Evolutionary conservation across 2,888 invertebrate species (phyloP).

Genomic region (Dusona sp.): DNA sequence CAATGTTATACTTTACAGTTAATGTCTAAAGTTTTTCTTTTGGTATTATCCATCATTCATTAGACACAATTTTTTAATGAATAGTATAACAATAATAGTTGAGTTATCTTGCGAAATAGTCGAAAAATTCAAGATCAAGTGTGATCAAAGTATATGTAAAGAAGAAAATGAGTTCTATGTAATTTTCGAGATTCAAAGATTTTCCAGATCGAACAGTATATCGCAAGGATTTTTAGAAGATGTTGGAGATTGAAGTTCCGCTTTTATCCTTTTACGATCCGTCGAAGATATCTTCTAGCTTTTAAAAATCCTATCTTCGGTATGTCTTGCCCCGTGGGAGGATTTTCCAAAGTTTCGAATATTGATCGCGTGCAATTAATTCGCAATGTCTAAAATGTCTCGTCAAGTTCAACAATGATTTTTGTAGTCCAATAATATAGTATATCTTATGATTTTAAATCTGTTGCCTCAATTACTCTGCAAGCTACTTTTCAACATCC

Average conservation of each 20-base stretch:
- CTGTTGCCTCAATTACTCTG: neutral
- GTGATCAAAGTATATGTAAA: neutral
- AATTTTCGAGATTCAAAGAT: neutral
- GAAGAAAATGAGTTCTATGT: neutral
- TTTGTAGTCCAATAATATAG: neutral
- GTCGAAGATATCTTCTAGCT: neutral
- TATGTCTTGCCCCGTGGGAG: neutral
- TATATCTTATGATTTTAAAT: neutral
- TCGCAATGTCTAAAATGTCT: neutral
- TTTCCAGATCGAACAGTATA: neutral
- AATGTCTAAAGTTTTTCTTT: constrained; percentile 2
- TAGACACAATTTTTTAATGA: neutral
- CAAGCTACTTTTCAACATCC: neutral
- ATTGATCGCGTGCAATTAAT: neutral
- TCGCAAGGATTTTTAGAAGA: neutral
- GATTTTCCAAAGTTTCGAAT: neutral
- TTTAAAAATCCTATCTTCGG: neutral
- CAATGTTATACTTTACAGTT: neutral
- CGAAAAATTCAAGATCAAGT: too few species aligned
- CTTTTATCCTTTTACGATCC: neutral
- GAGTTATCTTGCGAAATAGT: neutral
- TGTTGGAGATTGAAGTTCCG: neutral
- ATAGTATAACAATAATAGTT: neutral
- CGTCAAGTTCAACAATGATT: neutral
- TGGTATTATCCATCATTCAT: neutral